Base-by-base conservation (phyloP, 2,888 invertebrate species). In the Aporophyla nigra region DNA sequence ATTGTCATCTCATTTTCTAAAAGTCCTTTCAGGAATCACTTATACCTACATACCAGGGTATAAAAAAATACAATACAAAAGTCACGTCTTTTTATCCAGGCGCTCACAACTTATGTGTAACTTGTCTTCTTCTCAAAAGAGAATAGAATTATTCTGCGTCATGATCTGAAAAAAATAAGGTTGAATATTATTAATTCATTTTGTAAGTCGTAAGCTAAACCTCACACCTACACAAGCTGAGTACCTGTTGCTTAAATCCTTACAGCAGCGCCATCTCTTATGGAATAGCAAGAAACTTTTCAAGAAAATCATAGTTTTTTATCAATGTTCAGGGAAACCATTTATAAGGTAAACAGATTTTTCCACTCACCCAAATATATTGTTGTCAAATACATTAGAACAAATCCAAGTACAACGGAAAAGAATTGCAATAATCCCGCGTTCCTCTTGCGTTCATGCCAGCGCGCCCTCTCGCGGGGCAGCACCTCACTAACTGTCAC, bases 401-500 rank as follows among this genome's bases (percentile, higher is more conserved):
- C 89, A 92, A 98, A 98, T 54, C 98, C 98, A 1, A 95, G 68
- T 2, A 92, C 87, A 10, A 98, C 97, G 0, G 97, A 94, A 0
- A 97, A 40, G 76, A 98, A 97, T 92, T 98, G 98, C 2, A 96
- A 89, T 51, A 98, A 88, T 9, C 98, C 98, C 3, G 98, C 98
- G 24, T 90, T 91, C 76, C 97, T 97, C 67, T 93, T 93, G 59
- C 93, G 93, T 86, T 97, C 97, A 91, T 98, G 98, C 98, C 98
- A 98, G 82, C 97, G 97, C 66, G 98, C 97, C 82, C 98, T 97
- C 94, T 98, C 98, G 56, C 98, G 97, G 1, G 98, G 98, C 59
- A 98, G 93, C 62, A 98, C 98, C 93, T 98, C 98, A 88, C 98
- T 98, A 1, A 98, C 97, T 0, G 98, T 98, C 75, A 98, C 98